Evolutionary conservation across 2,888 invertebrate genomes (phyloP).

Genomic region (Ennomos fuscantarius): DNA sequence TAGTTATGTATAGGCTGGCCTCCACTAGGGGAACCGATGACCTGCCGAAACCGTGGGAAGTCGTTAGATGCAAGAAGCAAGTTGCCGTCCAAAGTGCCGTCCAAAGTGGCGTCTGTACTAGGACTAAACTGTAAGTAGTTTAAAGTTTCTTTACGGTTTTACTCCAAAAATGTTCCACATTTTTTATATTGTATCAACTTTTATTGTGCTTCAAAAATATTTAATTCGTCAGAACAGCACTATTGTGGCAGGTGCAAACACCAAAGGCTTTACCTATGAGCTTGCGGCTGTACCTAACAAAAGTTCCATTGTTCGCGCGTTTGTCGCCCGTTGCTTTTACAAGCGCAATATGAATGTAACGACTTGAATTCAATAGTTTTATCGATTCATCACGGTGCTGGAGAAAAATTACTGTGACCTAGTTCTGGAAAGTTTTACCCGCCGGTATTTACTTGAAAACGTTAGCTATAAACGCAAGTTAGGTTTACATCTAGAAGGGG

Average conservation of each 20-base stretch:
- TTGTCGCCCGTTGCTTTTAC: slow-evolving; percentile 34
- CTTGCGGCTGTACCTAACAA: slow-evolving; percentile 30
- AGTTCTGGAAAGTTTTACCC: background rate
- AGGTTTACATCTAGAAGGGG: too few relatives aligned
- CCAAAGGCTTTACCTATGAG: slow-evolving; percentile 36
- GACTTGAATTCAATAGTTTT: slow-evolving; percentile 40
- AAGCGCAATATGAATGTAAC: slow-evolving; percentile 46
- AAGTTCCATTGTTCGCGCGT: slow-evolving; percentile 42
- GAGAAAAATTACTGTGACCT: slow-evolving; percentile 8
- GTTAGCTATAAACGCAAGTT: too few relatives aligned
- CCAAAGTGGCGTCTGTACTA: too few relatives aligned
- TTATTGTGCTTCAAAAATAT: background rate
- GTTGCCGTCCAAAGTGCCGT: too few relatives aligned
- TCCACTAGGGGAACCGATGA: too few relatives aligned
- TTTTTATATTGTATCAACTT: too few relatives aligned
- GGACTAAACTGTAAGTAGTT: too few relatives aligned
- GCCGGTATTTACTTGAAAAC: background rate
- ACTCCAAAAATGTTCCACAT: too few relatives aligned
- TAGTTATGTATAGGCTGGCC: too few relatives aligned
- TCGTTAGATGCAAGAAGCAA: too few relatives aligned
- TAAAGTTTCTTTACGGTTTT: too few relatives aligned
- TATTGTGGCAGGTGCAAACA: slow-evolving; percentile 16
- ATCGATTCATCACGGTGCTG: slow-evolving; percentile 29
- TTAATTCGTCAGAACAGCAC: slow-evolving; percentile 1
- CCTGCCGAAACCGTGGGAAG: too few relatives aligned